Conservation (phyloP, 1,140 invertebrate genomes). For the Aradophagus sp. region DNA sequence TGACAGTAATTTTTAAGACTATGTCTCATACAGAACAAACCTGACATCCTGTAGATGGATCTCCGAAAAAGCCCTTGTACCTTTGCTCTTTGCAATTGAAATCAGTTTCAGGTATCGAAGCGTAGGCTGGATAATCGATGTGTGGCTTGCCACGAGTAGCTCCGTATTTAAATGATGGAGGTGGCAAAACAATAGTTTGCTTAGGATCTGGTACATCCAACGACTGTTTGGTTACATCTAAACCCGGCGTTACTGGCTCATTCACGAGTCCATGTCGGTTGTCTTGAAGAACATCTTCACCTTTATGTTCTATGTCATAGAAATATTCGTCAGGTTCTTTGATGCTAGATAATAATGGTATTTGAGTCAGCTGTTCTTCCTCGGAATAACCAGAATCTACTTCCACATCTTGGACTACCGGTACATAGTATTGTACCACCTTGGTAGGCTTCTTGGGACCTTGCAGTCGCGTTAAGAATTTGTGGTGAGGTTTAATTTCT, state of each 20-base stretch:
- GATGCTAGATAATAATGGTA: conserved; percentile 26
- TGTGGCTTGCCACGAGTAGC: conserved; percentile 85
- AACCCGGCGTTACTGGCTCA: no score
- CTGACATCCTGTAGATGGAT: conserved; percentile 82
- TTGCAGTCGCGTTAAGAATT: conserved; percentile 1
- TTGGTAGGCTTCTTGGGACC: conserved; percentile 57
- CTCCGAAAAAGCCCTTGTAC: conserved; percentile 93
- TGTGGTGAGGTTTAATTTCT: no score
- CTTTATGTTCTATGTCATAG: conserved; percentile 62
- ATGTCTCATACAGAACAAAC: conserved; percentile 1
- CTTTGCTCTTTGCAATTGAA: conserved; percentile 89
- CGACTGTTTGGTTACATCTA: conserved; percentile 29
- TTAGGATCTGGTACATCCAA: conserved; percentile 33
- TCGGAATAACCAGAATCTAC: conserved; percentile 5
- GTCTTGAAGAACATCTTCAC: no score
- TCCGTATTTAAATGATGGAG: conserved; percentile 71
- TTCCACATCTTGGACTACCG: conserved; percentile 63
- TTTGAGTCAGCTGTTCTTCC: no score
- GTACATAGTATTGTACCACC: conserved; percentile 65
- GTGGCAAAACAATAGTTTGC: conserved; percentile 30
- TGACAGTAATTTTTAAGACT: no score
- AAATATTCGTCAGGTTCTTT: conserved; percentile 46
- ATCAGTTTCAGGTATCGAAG: conserved; percentile 83
- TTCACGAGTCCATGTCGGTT: no score
- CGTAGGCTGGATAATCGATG: conserved; percentile 87